Percentiles rank a stretch among this genome's conserved stretches.
These are phyloP conservation scores for Casuarius casuarius DNA, from an alignment of 2,113 vertebrate species.

Conservation along the genomic window DNA sequence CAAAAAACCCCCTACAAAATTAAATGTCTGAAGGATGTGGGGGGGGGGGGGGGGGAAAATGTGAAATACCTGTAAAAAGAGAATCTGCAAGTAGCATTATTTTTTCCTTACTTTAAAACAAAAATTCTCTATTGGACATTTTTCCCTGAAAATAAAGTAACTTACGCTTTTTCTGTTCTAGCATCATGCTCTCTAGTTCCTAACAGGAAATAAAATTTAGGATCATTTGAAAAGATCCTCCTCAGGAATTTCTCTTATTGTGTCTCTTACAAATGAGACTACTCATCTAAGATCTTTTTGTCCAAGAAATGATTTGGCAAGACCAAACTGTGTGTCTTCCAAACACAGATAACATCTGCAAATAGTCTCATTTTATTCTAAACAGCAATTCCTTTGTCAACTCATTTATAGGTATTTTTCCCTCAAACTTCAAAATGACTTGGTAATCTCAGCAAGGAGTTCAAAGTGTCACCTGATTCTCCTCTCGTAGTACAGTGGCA, in stretches of 20 bases:
- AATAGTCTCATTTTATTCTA: neutral
- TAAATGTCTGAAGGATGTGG: neutral
- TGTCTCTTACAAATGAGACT: neutral
- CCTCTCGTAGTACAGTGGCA: neutral
- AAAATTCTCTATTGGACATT: neutral
- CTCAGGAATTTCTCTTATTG: neutral
- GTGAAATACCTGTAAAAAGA: neutral
- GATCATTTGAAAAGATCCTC: neutral
- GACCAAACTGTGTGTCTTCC: neutral
- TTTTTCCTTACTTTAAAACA: neutral
- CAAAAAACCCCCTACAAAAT: neutral
- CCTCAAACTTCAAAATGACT: constrained; percentile 45
- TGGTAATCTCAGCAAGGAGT: constrained; percentile 24
- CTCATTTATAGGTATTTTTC: neutral
- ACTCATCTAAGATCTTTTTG: neutral
- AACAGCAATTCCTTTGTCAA: neutral
- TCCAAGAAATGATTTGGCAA: neutral
- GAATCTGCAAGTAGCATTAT: neutral
- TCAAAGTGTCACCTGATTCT: constrained; percentile 44
- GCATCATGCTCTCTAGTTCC: neutral
- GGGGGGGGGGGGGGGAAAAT: neutral
- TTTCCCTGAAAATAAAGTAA: neutral
- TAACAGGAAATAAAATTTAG: neutral
- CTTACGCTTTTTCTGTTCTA: neutral
- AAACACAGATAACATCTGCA: neutral